Percentiles rank a stretch among this genome's conserved stretches.
Conservation (phyloP, 2,113 vertebrate species). For the Etheostoma cragini region DNA sequence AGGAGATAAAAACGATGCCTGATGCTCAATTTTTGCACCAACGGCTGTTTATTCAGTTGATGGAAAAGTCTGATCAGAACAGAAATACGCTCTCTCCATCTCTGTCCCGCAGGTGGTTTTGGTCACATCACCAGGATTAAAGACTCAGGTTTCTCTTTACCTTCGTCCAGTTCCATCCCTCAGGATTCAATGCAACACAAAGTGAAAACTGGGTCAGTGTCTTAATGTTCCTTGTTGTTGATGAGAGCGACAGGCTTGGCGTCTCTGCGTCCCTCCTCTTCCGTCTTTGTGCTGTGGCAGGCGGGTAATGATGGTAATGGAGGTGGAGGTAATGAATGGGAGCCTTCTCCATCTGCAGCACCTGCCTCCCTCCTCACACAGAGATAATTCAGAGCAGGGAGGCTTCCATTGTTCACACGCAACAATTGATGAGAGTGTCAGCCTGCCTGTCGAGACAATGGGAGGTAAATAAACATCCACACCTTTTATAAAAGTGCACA, state of each 20-base stretch:
- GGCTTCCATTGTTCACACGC: slow-evolving; percentile 15
- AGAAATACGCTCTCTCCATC: neutral
- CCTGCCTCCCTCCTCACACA: slow-evolving; percentile 38
- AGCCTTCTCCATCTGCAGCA: slow-evolving; percentile 35
- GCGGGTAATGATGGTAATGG: slow-evolving; percentile 36
- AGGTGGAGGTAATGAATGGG: slow-evolving; percentile 39
- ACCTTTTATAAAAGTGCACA: neutral
- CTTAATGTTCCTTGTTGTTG: slow-evolving; percentile 13
- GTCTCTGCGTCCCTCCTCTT: neutral
- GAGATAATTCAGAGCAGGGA: slow-evolving; percentile 31
- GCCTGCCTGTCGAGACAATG: slow-evolving; percentile 14
- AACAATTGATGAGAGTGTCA: slow-evolving; percentile 33
- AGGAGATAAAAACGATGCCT: neutral
- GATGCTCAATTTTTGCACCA: neutral
- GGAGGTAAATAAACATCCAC: slow-evolving; percentile 37
- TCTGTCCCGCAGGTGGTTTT: neutral
- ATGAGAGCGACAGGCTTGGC: neutral
- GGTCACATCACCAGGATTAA: neutral
- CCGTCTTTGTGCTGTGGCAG: slow-evolving; percentile 3
- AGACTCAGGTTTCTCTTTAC: neutral
- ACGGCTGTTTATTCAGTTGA: neutral
- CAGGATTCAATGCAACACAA: neutral
- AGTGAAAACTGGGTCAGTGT: slow-evolving; percentile 26
- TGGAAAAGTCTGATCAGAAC: neutral
- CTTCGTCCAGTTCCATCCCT: neutral